Percentiles rank a stretch among this genome's conserved stretches.
These are phyloP conservation scores for Catalaphyllia jardinei DNA, from an alignment of 64 coral and sea anemone genomes.

Conservation along the genomic window DNA sequence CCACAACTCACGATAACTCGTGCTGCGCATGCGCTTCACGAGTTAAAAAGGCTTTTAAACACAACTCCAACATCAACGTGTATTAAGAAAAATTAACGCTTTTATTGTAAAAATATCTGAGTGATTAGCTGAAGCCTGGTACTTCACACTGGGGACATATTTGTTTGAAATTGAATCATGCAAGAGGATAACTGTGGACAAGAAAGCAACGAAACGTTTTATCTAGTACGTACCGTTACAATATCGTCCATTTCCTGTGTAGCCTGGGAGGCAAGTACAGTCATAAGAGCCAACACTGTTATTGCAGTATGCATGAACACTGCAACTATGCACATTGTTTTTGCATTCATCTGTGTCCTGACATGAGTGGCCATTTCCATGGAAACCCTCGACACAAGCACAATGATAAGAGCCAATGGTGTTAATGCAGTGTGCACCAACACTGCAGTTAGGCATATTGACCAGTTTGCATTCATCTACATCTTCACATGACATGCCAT, in stretches of 20 bases:
- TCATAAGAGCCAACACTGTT: constrained; percentile 8
- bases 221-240: not conserved
- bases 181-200: not conserved
- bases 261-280: not conserved
- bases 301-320: not conserved
- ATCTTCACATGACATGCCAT: not conserved
- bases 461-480: not conserved
- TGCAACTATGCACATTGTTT: not conserved
- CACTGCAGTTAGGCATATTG: not conserved
- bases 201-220: not conserved
- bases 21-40: too few species aligned
- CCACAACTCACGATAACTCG: too few species aligned
- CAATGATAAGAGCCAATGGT: not conserved
- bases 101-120: too few species aligned
- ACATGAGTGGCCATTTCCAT: constrained; percentile 3
- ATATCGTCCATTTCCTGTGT: not conserved
- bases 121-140: too few species aligned
- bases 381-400: not conserved
- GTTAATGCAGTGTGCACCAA: not conserved
- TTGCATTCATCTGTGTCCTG: constrained; percentile 21
- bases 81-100: too few species aligned
- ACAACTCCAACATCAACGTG: too few species aligned
- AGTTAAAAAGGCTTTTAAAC: too few species aligned
- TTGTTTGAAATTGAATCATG: not conserved
- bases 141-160: too few species aligned